Percentiles rank a stretch among this genome's conserved stretches.
phyloP scores from a whole-genome alignment of 2,888 invertebrate species.

The Litoditis marina region DNA sequence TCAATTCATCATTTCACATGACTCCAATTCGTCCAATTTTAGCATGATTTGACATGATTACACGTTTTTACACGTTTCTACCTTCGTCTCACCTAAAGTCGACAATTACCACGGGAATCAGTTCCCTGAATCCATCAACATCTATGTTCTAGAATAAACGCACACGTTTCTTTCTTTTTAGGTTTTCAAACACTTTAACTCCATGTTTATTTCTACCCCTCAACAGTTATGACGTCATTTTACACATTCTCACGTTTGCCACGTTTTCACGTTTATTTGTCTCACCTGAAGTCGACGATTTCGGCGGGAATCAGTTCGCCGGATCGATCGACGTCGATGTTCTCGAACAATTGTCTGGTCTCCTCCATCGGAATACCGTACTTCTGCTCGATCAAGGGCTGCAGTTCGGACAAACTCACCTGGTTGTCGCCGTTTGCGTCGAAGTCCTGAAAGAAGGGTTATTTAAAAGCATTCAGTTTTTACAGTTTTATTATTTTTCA shows the following conservation, averaged over 20 bases:
- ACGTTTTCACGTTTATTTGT: background rate
- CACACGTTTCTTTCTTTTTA: no score
- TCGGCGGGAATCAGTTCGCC: slow-evolving; percentile 56
- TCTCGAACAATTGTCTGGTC: slow-evolving; percentile 49
- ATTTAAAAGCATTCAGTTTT: slow-evolving; percentile 13
- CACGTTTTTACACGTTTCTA: no score
- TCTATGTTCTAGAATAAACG: no score
- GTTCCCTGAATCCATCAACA: no score
- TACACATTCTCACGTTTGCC: background rate
- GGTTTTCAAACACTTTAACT: no score
- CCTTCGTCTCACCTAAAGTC: no score
- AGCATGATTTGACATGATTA: no score
- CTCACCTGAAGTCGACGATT: slow-evolving; percentile 57
- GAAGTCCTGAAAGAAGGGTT: slow-evolving; percentile 53
- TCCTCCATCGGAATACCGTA: slow-evolving; percentile 49
- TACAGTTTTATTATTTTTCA: background rate
- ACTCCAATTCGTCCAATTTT: no score
- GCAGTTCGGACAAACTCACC: slow-evolving; percentile 55
- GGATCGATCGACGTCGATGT: slow-evolving; percentile 54
- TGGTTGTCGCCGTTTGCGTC: slow-evolving; percentile 52
- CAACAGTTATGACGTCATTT: background rate
- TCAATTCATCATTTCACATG: no score
- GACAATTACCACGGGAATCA: no score
- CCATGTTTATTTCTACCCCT: no score
- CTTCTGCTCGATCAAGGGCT: slow-evolving; percentile 52